These are phyloP conservation scores for Xestia xanthographa DNA, from an alignment of 2,888 invertebrate genomes.

Conservation along the genomic window DNA sequence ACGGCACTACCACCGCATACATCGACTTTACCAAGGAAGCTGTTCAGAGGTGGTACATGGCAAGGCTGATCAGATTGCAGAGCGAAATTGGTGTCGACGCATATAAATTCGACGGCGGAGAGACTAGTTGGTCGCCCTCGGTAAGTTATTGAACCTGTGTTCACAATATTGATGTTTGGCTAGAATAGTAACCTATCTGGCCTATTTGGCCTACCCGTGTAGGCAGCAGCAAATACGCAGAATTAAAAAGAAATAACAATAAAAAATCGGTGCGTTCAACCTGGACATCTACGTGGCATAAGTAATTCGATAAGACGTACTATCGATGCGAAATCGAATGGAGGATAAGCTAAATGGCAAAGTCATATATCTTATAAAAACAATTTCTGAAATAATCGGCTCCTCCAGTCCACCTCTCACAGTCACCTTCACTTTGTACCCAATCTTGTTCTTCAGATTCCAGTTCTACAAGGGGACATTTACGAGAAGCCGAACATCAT, in stretches of 20 bases:
- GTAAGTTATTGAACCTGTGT: constrained; percentile 68
- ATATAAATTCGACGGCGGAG: constrained; percentile 96
- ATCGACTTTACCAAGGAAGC: constrained; percentile 93
- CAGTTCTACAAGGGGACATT: constrained; percentile 81
- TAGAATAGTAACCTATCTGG: not conserved
- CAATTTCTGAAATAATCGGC: not conserved
- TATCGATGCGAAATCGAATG: not conserved
- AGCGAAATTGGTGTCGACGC: constrained; percentile 92
- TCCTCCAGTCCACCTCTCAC: not conserved
- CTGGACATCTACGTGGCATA: not conserved
- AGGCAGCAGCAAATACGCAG: not conserved
- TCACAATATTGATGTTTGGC: not conserved
- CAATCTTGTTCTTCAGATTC: constrained; percentile 73
- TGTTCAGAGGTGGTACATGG: constrained; percentile 91
- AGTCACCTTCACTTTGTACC: not conserved
- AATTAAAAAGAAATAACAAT: not conserved
- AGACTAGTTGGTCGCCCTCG: constrained; percentile 92
- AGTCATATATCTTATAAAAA: not conserved
- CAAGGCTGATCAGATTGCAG: constrained; percentile 88
- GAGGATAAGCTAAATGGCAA: not conserved
- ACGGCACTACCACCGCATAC: constrained; percentile 88
- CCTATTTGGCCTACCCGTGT: not conserved
- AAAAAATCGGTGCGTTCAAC: not conserved
- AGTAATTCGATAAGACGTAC: not conserved
- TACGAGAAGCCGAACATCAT: constrained; percentile 89